Conservation (phyloP, 1,140 invertebrate genomes). For the Drosophila parvula region DNA sequence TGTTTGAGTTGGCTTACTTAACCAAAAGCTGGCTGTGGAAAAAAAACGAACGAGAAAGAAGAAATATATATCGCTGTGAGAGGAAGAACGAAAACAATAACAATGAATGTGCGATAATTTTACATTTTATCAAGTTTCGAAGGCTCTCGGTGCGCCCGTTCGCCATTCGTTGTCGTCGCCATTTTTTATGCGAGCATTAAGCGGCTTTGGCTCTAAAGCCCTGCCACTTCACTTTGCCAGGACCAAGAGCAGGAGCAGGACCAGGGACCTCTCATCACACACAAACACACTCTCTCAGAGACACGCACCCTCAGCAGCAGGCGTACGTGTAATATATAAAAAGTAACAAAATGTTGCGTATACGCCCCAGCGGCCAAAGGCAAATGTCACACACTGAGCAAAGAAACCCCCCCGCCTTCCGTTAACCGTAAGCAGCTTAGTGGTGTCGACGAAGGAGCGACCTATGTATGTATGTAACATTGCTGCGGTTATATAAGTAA, state of each 20-base stretch:
- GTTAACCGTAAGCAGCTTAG: conserved; percentile 74
- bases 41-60: conserved; percentile 7
- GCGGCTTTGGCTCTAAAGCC: conserved; percentile 76
- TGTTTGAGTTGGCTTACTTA: conserved; percentile 78
- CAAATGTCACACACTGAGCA: conserved; percentile 71
- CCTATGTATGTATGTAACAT: conserved; percentile 19
- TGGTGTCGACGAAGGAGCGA: conserved; percentile 56
- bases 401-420: conserved; percentile 44
- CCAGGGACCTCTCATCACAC: not conserved
- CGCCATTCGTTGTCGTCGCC: conserved; percentile 69
- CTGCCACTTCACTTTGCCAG: conserved; percentile 67
- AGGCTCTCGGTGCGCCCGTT: conserved; percentile 32
- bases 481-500: conserved; percentile 74
- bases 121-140: conserved; percentile 81
- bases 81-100: conserved; percentile 68
- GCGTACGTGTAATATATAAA: conserved; percentile 51
- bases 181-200: conserved; percentile 81
- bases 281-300: not conserved
- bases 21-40: conserved; percentile 41
- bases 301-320: not conserved
- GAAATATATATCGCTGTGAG: conserved; percentile 28
- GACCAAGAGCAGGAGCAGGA: not conserved
- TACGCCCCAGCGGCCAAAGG: conserved; percentile 62
- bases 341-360: conserved; percentile 78
- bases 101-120: conserved; percentile 83